phyloP scores from a whole-genome alignment of 2,113 vertebrate genomes.

The Rhizomys pruinosus region DNA sequence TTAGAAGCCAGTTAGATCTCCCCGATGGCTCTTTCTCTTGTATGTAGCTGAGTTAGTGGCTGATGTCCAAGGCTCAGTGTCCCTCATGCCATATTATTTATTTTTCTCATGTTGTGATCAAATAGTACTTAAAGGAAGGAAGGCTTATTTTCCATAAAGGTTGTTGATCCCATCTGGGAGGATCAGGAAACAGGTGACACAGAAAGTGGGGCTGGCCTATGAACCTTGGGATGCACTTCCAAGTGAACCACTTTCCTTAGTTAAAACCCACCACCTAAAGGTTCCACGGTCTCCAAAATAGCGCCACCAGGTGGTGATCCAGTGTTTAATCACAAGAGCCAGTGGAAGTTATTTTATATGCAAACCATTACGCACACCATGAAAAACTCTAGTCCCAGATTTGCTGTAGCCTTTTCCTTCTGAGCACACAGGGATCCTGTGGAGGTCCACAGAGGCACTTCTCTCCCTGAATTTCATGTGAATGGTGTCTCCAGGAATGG shows the following conservation, averaged over 20 bases:
- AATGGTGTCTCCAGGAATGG: not conserved
- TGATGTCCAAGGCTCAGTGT: not conserved
- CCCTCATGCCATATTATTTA: not conserved
- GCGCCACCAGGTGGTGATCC: not conserved
- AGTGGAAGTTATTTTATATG: not conserved
- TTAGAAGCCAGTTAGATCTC: not conserved
- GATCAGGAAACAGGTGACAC: not conserved
- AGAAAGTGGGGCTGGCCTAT: not conserved
- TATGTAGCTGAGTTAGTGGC: not conserved
- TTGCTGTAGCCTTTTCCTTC: not conserved
- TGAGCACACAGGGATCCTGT: not conserved
- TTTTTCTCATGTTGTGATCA: not conserved
- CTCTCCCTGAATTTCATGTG: not conserved
- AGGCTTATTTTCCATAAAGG: too few species aligned
- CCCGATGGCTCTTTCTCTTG: not conserved
- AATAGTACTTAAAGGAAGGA: not conserved
- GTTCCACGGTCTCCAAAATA: not conserved
- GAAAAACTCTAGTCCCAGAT: not conserved
- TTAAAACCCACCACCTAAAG: not conserved
- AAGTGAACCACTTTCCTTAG: not conserved
- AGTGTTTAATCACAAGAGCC: not conserved
- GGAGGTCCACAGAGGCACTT: not conserved
- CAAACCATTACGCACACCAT: not conserved
- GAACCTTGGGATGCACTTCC: not conserved
- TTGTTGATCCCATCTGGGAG: not conserved